Evolutionary conservation across 2,113 vertebrate genomes (phyloP).

Genomic region (Polypterus bichir): DNA sequence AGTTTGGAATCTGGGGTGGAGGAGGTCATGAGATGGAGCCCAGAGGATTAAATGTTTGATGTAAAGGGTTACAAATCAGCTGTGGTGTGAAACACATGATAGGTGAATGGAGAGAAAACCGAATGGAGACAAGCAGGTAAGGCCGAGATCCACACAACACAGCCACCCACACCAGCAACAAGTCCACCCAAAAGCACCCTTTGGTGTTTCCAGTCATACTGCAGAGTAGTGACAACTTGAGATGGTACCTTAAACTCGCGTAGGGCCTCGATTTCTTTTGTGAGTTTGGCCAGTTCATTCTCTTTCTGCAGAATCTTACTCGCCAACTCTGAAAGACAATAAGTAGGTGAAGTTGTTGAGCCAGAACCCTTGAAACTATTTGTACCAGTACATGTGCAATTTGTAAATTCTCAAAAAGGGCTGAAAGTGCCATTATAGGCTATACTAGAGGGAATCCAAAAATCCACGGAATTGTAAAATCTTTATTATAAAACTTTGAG

Average conservation of each 20-base stretch:
- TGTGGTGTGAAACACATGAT: not conserved
- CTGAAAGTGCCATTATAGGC: too few relatives aligned
- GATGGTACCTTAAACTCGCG: conserved; percentile 25
- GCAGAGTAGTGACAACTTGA: not conserved
- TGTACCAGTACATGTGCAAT: too few relatives aligned
- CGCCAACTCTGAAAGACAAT: conserved; percentile 22
- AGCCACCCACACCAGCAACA: not conserved
- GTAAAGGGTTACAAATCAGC: too few relatives aligned
- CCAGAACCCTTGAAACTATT: not conserved
- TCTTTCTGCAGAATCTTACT: conserved; percentile 23
- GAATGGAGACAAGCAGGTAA: not conserved
- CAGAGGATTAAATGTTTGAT: not conserved
- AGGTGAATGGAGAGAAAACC: not conserved
- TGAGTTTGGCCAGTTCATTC: conserved; percentile 23
- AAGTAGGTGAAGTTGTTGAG: not conserved
- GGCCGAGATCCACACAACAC: not conserved
- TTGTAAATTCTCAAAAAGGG: too few relatives aligned
- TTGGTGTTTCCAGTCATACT: too few relatives aligned
- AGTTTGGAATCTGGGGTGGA: too few relatives aligned
- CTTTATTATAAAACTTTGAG: too few relatives aligned
- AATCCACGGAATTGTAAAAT: too few relatives aligned
- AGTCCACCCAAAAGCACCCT: not conserved
- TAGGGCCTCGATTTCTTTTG: conserved; percentile 22
- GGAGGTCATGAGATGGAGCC: not conserved
- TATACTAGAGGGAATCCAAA: too few relatives aligned